A percentile compares a stretch with the other conserved stretches of the same genome.
Evolutionary conservation across 1,140 invertebrate species (phyloP).

Genomic region (Platorchestia sp.): DNA sequence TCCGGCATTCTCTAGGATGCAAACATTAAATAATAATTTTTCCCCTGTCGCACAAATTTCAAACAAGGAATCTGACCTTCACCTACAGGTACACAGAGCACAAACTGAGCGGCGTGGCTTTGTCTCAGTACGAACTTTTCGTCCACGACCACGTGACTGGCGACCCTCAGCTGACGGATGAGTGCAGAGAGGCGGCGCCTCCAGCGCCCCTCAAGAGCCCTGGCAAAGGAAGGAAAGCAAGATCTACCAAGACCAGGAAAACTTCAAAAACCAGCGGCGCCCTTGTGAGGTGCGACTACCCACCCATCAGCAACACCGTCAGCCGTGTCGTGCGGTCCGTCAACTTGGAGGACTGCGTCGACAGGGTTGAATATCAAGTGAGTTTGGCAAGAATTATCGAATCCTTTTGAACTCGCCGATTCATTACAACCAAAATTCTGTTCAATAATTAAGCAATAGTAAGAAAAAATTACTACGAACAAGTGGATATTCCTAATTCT

Average conservation of each 20-base stretch:
- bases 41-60: background rate
- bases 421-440: background rate
- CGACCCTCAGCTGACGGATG: background rate
- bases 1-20: too few species aligned
- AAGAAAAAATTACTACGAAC: background rate
- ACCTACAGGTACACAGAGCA: slow-evolving; percentile 25
- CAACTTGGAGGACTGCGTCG: slow-evolving; percentile 13
- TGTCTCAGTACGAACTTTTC: background rate
- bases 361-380: slow-evolving; percentile 3
- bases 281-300: background rate
- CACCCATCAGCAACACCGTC: background rate
- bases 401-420: background rate
- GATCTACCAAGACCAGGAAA: background rate
- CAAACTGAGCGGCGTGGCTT: background rate
- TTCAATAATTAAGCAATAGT: background rate
- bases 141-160: background rate
- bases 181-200: background rate
- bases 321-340: background rate
- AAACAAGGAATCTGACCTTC: background rate
- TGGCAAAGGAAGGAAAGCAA: background rate
- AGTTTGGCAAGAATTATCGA: background rate
- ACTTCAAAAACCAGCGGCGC: background rate
- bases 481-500: background rate
- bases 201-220: background rate
- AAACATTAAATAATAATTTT: background rate